Base-by-base conservation (phyloP, 2,888 invertebrate species). In the Latrodectus hesperus region DNA sequence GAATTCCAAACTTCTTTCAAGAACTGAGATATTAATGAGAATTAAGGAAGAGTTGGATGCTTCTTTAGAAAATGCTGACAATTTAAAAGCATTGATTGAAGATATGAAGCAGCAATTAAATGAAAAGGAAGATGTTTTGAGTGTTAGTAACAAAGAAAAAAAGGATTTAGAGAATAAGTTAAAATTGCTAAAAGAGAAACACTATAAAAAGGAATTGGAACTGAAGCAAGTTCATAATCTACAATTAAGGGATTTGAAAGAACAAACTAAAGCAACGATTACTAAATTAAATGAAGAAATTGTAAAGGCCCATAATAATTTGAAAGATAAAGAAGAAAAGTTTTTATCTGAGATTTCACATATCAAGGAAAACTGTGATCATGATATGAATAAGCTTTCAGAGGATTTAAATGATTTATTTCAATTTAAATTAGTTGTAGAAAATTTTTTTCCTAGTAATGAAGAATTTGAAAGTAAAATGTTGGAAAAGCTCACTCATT, bases 221-320 rank as follows among this genome's bases (percentile, higher is more conserved):
- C 26, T 88, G 26, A 88, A 88, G 38, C 84, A 84, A 71, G 16
- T n/a, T 10, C 81, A 84, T 60, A 76, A 84, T 68, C 55, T 68
- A 6, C 84, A 88, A 17, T 68, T 88, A 67, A 64, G 55, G 22
- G 88, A 80, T 52, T 49, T 88, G 22, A 84, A 77, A 73, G 53
- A 88, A 14, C 84, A 84, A 70, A 84, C 88, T 38, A 75, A 79
- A 76, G 75, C 53, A 52, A 84, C 80, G 14, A 73, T 89, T 51
- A 79, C 87, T n/a, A 81, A 81, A 74, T 22, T 89, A 49, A 83
- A 87, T 77, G 67, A 52, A 52, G 64, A 84, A 53, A 49, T 89
- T 10, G 52, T 72, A 51, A 68, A 60, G 17, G 17, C 53, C 72
- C 78, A 76, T 72, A 67, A 52, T 52, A 9, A 60, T 12, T 10